A percentile compares a stretch with the other conserved stretches of the same genome.
Conservation (phyloP, 2,888 invertebrate genomes). For the Thysanoteuthis rhombus region DNA sequence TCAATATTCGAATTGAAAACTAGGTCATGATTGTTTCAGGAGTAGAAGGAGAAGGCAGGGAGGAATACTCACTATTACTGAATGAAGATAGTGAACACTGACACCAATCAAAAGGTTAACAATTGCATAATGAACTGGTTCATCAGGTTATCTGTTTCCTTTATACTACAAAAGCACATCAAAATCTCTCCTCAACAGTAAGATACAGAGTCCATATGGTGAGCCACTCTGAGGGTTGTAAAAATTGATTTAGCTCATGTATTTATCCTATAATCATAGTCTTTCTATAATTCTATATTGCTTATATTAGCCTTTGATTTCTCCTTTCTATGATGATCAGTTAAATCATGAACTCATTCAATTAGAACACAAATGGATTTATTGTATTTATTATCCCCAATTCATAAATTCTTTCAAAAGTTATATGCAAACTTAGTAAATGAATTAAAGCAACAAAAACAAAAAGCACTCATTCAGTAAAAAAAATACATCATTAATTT, state of each 20-base stretch:
- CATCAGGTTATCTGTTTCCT: not conserved
- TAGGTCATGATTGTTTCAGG: not conserved
- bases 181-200: not conserved
- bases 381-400: not conserved
- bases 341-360: not conserved
- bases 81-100: not conserved
- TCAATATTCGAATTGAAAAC: not conserved
- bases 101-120: not conserved
- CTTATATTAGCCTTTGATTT: not conserved
- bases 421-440: not conserved
- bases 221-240: no score
- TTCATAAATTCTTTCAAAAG: not conserved
- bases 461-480: not conserved
- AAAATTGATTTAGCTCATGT: not conserved
- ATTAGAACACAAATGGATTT: not conserved
- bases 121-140: not conserved
- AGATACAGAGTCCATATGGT: not conserved
- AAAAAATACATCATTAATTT: not conserved
- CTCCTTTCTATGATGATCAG: not conserved
- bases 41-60: not conserved
- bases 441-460: no score
- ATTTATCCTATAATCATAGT: not conserved
- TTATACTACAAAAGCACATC: not conserved
- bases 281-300: not conserved
- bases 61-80: not conserved